Percentiles rank a stretch among this genome's conserved stretches.
phyloP scores from a whole-genome alignment of 2,113 vertebrate species.

The Daphoenositta chrysoptera region DNA sequence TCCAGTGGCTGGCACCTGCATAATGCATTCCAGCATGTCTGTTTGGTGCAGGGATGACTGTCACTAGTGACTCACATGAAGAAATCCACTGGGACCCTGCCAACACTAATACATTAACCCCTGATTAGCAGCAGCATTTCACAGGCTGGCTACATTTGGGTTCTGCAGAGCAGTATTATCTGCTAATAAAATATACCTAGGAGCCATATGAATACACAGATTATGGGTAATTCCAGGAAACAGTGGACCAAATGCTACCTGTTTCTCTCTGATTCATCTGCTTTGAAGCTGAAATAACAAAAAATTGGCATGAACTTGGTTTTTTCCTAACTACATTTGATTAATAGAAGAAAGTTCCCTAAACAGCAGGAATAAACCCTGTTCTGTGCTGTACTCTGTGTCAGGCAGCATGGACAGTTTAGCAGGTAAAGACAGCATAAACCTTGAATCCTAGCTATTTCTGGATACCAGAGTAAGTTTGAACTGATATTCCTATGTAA shows the following conservation, averaged over 20 bases:
- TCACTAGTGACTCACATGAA: neutral
- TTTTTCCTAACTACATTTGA: neutral
- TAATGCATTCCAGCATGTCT: neutral
- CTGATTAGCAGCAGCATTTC: neutral
- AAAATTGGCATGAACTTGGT: neutral
- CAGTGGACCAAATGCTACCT: neutral
- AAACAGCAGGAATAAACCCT: neutral
- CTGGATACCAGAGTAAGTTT: neutral
- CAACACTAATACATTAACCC: neutral
- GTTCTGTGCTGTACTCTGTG: neutral
- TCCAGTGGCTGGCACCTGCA: neutral
- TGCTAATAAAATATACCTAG: neutral
- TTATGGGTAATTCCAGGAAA: neutral
- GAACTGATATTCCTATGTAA: neutral
- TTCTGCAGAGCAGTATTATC: neutral
- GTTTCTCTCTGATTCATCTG: neutral
- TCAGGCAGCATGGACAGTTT: neutral
- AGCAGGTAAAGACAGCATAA: neutral
- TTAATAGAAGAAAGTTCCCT: neutral
- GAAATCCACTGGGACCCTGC: neutral
- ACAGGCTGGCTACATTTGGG: neutral
- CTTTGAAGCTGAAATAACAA: neutral
- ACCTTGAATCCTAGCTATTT: neutral
- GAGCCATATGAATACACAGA: neutral
- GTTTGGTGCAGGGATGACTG: neutral